Base-by-base conservation (phyloP, 2,113 vertebrate species). In the Machaerirhynchus nigripectus region DNA sequence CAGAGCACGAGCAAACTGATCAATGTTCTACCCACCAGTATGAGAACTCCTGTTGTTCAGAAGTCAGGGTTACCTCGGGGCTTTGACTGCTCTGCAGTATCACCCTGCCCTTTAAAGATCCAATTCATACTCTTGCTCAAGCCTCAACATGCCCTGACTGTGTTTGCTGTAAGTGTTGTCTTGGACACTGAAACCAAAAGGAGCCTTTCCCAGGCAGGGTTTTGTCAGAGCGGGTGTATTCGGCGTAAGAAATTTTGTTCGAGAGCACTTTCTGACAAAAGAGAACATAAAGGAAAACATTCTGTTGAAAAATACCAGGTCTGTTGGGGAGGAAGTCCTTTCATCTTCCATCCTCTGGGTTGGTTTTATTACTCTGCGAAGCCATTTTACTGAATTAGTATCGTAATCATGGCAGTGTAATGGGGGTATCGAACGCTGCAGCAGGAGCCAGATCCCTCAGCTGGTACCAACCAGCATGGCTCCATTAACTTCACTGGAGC, bases 371-470 rank as follows among this genome's bases (percentile, higher is more conserved):
- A 53, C 11, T 1, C 55, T 71, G 82, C 1, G 3, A 84, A 90
- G 85, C 68, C 95, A 93, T 96, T 96, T 90, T 78, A 90, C 88
- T 89, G 80, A 96, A 96, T 96, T 95, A 95, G 93, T 42, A 87
- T 95, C 23, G 1, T 87, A 96, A 96, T 96, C 79, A 87, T 27
- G 69, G 85, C 87, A 52, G 10, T 83, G 49, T 76, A 94, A 95
- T 86, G 73, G 59, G 82, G 27, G 49, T 73, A 84, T 94, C 11
- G 64, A 97, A 24, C 75, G 11, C 60, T 70, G 82, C 85, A 68
- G 71, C 76, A 61, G 7, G 55, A 93, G 85, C 92, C 95, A 97
- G 95, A 81, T 89, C 61, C 94, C 89, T 96, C 96, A 96, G 93
- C 89, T 96, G 91, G 85, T 76, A 73, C 86, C 63, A 70, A 94